A percentile compares a stretch with the other conserved stretches of the same genome.
Evolutionary conservation across 2,797 vertebrate species (phyloP).

Genomic region (Bovichtus variegatus): DNA sequence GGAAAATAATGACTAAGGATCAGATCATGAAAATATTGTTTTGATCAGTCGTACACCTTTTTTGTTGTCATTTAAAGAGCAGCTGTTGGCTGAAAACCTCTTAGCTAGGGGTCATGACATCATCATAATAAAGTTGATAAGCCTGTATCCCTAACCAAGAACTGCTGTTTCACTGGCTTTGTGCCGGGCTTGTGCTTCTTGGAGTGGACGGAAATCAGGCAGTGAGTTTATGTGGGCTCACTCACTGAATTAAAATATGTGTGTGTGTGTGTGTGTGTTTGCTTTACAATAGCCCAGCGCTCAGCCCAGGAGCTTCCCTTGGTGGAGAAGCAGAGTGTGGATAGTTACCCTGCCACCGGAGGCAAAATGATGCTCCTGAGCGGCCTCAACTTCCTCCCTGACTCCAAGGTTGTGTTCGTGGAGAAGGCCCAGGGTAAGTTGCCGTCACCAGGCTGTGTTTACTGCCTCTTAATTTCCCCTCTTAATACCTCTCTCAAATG

Average conservation of each 20-base stretch:
- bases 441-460: conserved; percentile 57
- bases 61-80: conserved; percentile 55
- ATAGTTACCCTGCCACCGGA: conserved; percentile 91
- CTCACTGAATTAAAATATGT: conserved; percentile 35
- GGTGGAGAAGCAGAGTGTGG: conserved; percentile 96
- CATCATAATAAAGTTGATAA: conserved; percentile 73
- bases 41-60: conserved; percentile 48
- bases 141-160: conserved; percentile 57
- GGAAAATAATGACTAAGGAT: conserved; percentile 50
- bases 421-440: conserved; percentile 97
- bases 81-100: conserved; percentile 62
- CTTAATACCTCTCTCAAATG: conserved; percentile 64
- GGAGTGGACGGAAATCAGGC: conserved; percentile 60
- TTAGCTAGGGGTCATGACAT: conserved; percentile 66
- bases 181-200: conserved; percentile 35
- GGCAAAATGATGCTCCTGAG: conserved; percentile 95
- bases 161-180: conserved; percentile 63
- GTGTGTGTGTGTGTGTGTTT: conserved; percentile 44
- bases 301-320: conserved; percentile 98
- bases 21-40: conserved; percentile 54
- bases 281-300: conserved; percentile 89
- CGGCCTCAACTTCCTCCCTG: conserved; percentile 96
- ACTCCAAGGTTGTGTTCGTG: conserved; percentile 99
- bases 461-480: conserved; percentile 57
- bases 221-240: conserved; percentile 24